Conservation (phyloP, 92 coral and sea anemone genomes). For the Siderastrea radians region DNA sequence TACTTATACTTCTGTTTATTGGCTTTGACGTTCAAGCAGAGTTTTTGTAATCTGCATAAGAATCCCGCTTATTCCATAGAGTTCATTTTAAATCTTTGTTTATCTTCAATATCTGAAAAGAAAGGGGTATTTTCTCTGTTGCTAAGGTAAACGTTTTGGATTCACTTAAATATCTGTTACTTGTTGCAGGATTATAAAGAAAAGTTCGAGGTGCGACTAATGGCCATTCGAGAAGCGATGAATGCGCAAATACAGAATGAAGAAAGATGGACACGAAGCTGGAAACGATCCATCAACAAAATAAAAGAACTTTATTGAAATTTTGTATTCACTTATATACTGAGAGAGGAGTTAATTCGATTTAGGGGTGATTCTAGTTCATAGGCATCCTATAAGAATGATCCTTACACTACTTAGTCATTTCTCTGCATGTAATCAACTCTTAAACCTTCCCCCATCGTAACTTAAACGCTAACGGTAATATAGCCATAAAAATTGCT, state of each 20-base stretch:
- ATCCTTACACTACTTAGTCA: background rate
- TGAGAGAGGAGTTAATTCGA: background rate
- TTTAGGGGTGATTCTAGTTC: background rate
- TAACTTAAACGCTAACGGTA: no score
- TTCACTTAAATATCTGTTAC: background rate
- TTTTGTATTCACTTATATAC: background rate
- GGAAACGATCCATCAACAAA: slow-evolving; percentile 88
- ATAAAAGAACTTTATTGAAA: slow-evolving; percentile 90
- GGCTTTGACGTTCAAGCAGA: no score
- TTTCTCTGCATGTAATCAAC: background rate
- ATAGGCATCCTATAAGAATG: background rate
- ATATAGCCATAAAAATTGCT: no score
- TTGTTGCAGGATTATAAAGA: slow-evolving; percentile 82
- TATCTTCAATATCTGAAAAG: background rate
- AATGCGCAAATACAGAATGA: slow-evolving; percentile 74
- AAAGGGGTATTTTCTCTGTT: background rate
- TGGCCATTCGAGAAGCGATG: slow-evolving; percentile 66
- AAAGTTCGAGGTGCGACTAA: slow-evolving; percentile 76
- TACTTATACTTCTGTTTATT: no score
- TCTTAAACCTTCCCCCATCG: no score
- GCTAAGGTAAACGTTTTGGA: background rate
- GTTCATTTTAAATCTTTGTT: no score
- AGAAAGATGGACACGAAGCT: slow-evolving; percentile 89
- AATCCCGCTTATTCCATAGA: no score
- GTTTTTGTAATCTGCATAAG: no score